phyloP scores from a whole-genome alignment of 2,797 vertebrate genomes.

The Euthynnus affinis region DNA sequence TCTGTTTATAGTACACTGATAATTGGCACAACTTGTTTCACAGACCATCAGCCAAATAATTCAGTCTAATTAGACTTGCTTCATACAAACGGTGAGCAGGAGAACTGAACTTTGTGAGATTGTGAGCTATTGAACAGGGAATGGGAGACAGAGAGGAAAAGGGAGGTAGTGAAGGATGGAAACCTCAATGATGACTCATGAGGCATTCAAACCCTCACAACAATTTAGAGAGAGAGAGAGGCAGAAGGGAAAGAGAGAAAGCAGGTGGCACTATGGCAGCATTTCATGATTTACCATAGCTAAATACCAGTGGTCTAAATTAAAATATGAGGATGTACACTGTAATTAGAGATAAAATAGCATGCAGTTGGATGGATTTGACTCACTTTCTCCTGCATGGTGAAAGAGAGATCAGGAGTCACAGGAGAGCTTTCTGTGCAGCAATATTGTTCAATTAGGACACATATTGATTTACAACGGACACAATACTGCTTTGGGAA shows the following conservation, averaged over 20 bases:
- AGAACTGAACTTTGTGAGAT: constrained; percentile 45
- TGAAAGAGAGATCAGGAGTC: constrained; percentile 1
- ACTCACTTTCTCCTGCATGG: constrained; percentile 31
- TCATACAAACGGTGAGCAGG: constrained; percentile 54
- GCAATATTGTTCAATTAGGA: constrained; percentile 41
- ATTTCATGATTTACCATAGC: constrained; percentile 50
- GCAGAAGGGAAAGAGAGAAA: constrained; percentile 9
- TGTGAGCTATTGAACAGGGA: constrained; percentile 11
- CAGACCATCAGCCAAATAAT: constrained; percentile 76
- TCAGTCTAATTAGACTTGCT: constrained; percentile 73
- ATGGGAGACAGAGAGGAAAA: constrained; percentile 21
- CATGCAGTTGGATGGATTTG: constrained; percentile 21
- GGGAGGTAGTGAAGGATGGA: background rate
- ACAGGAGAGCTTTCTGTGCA: constrained; percentile 34
- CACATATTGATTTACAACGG: constrained; percentile 23
- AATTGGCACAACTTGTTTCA: constrained; percentile 75
- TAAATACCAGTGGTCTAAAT: constrained; percentile 41
- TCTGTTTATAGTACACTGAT: constrained; percentile 70
- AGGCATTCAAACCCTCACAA: constrained; percentile 43
- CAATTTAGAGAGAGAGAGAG: constrained; percentile 1
- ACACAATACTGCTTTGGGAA: background rate
- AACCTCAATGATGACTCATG: constrained; percentile 45
- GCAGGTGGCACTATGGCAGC: constrained; percentile 39
- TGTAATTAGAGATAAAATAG: constrained; percentile 52
- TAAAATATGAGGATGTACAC: constrained; percentile 47